Percentiles rank a stretch among this genome's conserved stretches.
These are phyloP conservation scores for Oreochromis niloticus DNA, from an alignment of 2,113 vertebrate species.

Conservation along the genomic window DNA sequence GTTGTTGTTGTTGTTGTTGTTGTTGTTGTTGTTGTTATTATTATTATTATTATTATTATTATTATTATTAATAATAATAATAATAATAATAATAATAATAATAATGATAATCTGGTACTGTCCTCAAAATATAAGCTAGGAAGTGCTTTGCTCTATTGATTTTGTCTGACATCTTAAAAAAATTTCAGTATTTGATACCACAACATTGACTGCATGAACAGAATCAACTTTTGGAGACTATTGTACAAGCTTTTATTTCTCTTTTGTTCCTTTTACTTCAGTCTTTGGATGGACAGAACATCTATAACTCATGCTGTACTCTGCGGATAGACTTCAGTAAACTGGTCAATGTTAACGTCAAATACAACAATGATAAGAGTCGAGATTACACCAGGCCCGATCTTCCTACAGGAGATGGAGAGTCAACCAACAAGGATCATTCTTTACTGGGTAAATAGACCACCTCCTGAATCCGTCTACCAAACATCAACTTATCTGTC, in stretches of 20 bases:
- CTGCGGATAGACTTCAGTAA: slow-evolving; percentile 98
- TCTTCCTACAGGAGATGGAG: slow-evolving; percentile 93
- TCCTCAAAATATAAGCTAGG: neutral
- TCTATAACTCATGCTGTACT: slow-evolving; percentile 98
- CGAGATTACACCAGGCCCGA: slow-evolving; percentile 97
- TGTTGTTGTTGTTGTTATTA: too few relatives aligned
- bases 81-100: neutral
- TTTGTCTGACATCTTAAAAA: accelerated
- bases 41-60: too few relatives aligned
- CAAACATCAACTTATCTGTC: neutral
- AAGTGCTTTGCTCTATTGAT: neutral
- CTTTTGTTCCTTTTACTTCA: slow-evolving; percentile 44
- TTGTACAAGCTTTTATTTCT: neutral
- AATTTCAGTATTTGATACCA: neutral
- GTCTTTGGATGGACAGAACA: slow-evolving; percentile 98
- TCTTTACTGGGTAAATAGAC: slow-evolving; percentile 84
- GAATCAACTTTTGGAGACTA: neutral
- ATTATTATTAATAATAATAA: neutral
- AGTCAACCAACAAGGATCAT: slow-evolving; percentile 89
- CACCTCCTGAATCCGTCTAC: neutral
- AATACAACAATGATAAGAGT: slow-evolving; percentile 99
- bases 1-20: neutral
- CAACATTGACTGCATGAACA: neutral
- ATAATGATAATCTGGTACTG: neutral
- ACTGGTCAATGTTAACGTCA: slow-evolving; percentile 97